A percentile compares a stretch with the other conserved stretches of the same genome.
Evolutionary conservation across 1,140 invertebrate genomes (phyloP).

Genomic region (Frieseomelitta varia): DNA sequence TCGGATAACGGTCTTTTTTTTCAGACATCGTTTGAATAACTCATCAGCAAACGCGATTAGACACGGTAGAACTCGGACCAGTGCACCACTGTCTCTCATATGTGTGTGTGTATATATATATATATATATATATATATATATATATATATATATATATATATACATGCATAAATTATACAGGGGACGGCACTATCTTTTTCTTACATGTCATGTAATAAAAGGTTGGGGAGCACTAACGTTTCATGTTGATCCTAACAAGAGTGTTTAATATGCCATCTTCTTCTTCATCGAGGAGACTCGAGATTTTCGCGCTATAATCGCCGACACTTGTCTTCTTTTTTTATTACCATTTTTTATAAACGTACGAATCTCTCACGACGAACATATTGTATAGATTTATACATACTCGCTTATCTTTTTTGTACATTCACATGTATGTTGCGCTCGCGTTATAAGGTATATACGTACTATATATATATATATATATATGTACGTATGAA

Average conservation of each 20-base stretch:
- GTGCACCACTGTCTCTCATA: constrained; percentile 42
- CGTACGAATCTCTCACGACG: not conserved
- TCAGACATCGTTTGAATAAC: constrained; percentile 1
- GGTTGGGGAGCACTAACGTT: constrained; percentile 43
- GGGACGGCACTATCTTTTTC: constrained; percentile 47
- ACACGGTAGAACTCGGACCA: constrained; percentile 1
- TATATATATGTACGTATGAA: not conserved
- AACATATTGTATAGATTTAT: constrained; percentile 25
- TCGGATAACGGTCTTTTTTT: no score
- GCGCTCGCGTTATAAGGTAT: constrained; percentile 1
- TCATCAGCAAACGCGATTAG: constrained; percentile 30
- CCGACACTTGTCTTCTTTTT: not conserved
- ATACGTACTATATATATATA: not conserved
- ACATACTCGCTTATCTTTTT: not conserved
- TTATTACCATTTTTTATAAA: not conserved
- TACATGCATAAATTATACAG: constrained; percentile 25
- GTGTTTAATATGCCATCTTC: constrained; percentile 45
- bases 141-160: not conserved
- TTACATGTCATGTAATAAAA: constrained; percentile 31
- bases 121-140: no score
- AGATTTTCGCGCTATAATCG: not conserved
- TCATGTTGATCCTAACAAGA: constrained; percentile 40
- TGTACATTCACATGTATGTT: not conserved
- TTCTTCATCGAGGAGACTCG: not conserved
- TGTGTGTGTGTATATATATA: no score